Evolutionary conservation across 2,888 invertebrate species (phyloP).

Genomic region (Isoperla grammatica): DNA sequence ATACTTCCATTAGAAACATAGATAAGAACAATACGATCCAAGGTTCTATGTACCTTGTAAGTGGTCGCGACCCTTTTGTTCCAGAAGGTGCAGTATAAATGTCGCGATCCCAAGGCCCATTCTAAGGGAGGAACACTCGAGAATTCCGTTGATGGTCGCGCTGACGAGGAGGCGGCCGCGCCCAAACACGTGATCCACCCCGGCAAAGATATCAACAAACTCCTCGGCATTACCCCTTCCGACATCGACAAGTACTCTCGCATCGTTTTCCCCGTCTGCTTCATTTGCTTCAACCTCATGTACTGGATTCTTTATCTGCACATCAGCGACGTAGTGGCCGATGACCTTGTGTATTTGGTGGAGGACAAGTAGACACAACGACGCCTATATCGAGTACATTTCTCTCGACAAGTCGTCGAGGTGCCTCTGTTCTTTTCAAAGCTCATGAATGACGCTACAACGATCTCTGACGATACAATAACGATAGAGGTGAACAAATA

Average conservation of each 20-base stretch:
- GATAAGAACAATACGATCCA: not conserved
- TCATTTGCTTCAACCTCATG: slow-evolving; percentile 98
- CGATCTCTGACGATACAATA: slow-evolving; percentile 15
- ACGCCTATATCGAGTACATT: slow-evolving; percentile 2
- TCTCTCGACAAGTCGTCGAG: slow-evolving; percentile 4
- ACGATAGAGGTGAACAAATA: slow-evolving; percentile 1
- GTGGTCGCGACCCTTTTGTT: slow-evolving; percentile 48
- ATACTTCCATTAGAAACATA: not conserved
- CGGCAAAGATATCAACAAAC: slow-evolving; percentile 84
- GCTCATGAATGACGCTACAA: slow-evolving; percentile 2
- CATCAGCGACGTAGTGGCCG: slow-evolving; percentile 92
- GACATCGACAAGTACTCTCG: slow-evolving; percentile 99
- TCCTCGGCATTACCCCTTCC: slow-evolving; percentile 87
- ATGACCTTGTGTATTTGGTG: slow-evolving; percentile 79
- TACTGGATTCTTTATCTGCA: slow-evolving; percentile 97
- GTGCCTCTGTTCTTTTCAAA: not conserved
- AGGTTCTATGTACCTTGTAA: slow-evolving; percentile 47
- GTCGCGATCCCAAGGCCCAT: slow-evolving; percentile 89
- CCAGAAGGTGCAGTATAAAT: slow-evolving; percentile 94
- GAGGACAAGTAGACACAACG: slow-evolving; percentile 53
- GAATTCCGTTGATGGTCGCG: slow-evolving; percentile 82
- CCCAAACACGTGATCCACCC: slow-evolving; percentile 70
- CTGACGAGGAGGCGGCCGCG: slow-evolving; percentile 57
- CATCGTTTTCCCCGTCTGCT: slow-evolving; percentile 96
- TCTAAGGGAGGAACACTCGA: slow-evolving; percentile 88